Conservation (phyloP, 2,113 vertebrate genomes). For the Eolophus roseicapilla region DNA sequence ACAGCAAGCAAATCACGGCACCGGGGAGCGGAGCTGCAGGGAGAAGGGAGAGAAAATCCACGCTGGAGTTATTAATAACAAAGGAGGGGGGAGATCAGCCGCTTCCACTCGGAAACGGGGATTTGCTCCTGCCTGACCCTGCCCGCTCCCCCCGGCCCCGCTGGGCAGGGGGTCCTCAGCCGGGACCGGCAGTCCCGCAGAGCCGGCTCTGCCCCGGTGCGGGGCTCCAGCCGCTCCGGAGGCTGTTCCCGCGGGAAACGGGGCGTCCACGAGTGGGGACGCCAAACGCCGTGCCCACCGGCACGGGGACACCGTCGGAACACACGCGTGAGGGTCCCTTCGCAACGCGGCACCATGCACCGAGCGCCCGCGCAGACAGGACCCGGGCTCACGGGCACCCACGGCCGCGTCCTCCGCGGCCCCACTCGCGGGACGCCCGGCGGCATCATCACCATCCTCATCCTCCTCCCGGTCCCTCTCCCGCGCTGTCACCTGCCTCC, state of each 20-base stretch:
- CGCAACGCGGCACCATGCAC: not conserved
- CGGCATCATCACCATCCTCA: not conserved
- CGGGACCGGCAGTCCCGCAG: not conserved
- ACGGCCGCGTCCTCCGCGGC: not conserved
- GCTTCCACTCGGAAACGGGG: conserved; percentile 57
- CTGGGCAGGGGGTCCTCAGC: not conserved
- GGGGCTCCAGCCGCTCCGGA: not conserved
- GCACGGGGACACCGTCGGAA: not conserved
- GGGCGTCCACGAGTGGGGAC: not conserved
- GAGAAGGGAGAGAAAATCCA: not conserved
- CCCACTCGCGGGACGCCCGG: not conserved
- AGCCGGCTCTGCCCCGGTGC: not conserved
- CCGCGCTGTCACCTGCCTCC: conserved; percentile 36
- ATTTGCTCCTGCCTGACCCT: conserved; percentile 38
- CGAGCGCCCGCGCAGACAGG: not conserved
- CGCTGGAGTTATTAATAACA: conserved; percentile 55
- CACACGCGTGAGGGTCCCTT: not conserved
- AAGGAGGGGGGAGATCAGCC: conserved; percentile 16
- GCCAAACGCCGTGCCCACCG: not conserved
- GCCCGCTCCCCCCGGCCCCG: not conserved
- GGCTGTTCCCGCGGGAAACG: not conserved
- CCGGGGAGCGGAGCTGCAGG: not conserved
- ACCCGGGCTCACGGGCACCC: not conserved
- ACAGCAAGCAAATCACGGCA: not conserved
- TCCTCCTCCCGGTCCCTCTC: not conserved